Percentiles rank a stretch among this genome's conserved stretches.
Evolutionary conservation across 1,140 invertebrate genomes (phyloP).

Genomic region (Meloidogyne chitwoodi): DNA sequence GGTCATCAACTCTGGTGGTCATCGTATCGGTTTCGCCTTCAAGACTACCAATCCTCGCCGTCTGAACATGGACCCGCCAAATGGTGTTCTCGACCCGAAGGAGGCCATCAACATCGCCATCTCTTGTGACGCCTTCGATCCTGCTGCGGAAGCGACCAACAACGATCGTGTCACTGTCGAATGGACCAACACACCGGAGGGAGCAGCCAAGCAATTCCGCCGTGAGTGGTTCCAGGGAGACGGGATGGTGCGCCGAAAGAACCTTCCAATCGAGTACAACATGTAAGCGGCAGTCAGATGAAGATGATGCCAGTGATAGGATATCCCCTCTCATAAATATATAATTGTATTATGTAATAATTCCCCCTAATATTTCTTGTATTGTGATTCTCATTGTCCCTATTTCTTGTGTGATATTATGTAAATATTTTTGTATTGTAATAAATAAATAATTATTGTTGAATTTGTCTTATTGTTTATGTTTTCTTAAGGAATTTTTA

Average conservation of each 20-base stretch:
- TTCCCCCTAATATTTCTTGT: no score
- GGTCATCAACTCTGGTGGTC: conserved; percentile 40
- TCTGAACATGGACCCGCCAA: conserved; percentile 35
- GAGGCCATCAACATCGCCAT: conserved; percentile 37
- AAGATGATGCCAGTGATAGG: no score
- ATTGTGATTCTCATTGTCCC: no score
- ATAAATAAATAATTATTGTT: no score
- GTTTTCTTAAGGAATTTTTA: no score
- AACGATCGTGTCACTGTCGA: conserved; percentile 48
- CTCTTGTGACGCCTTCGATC: conserved; percentile 40
- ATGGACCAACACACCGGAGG: conserved; percentile 43
- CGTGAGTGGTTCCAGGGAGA: conserved; percentile 48
- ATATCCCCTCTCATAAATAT: no score
- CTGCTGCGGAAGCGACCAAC: conserved; percentile 41
- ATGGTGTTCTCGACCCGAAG: conserved; percentile 45
- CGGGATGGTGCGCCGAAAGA: conserved; percentile 44
- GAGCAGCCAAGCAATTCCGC: conserved; percentile 40
- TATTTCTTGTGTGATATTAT: no score
- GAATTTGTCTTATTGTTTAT: no score
- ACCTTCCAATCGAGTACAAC: conserved; percentile 46
- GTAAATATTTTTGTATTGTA: no score
- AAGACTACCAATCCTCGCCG: conserved; percentile 44
- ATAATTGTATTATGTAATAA: no score
- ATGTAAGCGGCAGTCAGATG: not conserved
- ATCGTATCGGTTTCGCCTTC: conserved; percentile 42